phyloP scores from a whole-genome alignment of 2,113 vertebrate species.

The Probosciger aterrimus region DNA sequence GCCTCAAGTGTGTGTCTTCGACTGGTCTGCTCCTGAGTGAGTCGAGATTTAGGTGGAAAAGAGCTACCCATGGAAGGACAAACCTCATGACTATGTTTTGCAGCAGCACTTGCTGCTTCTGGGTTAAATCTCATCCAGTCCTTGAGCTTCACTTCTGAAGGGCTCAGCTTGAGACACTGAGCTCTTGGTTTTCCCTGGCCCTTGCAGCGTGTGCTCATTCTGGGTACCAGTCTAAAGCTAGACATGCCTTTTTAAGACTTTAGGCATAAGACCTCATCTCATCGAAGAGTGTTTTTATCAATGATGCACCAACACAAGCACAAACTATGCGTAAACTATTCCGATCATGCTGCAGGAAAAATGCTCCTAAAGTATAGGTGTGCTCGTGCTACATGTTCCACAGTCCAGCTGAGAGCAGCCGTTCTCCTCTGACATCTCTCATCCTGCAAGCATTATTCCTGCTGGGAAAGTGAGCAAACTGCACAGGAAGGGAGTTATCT shows the following conservation, averaged over 20 bases:
- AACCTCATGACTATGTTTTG: rapidly evolving
- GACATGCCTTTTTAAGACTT: not conserved
- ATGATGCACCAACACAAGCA: rapidly evolving
- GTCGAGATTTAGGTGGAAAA: not conserved
- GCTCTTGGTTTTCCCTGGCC: not conserved
- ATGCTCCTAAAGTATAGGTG: not conserved
- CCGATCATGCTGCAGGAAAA: not conserved
- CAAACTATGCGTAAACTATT: not conserved
- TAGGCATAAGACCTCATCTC: not conserved
- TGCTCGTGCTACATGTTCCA: rapidly evolving
- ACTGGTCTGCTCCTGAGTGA: not conserved
- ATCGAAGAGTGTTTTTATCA: rapidly evolving
- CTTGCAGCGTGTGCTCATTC: not conserved
- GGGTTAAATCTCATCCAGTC: not conserved
- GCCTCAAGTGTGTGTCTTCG: rapidly evolving
- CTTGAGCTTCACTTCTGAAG: not conserved
- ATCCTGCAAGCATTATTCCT: not conserved
- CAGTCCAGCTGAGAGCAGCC: conserved; percentile 17
- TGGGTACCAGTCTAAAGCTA: not conserved
- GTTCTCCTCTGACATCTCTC: not conserved
- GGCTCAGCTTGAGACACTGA: not conserved
- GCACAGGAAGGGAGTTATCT: not conserved
- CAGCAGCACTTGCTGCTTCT: not conserved
- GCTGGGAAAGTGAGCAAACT: not conserved
- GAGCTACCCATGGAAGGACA: not conserved